These are phyloP conservation scores for Escarpia spicata DNA, from an alignment of 2,888 invertebrate genomes.

Conservation along the genomic window DNA sequence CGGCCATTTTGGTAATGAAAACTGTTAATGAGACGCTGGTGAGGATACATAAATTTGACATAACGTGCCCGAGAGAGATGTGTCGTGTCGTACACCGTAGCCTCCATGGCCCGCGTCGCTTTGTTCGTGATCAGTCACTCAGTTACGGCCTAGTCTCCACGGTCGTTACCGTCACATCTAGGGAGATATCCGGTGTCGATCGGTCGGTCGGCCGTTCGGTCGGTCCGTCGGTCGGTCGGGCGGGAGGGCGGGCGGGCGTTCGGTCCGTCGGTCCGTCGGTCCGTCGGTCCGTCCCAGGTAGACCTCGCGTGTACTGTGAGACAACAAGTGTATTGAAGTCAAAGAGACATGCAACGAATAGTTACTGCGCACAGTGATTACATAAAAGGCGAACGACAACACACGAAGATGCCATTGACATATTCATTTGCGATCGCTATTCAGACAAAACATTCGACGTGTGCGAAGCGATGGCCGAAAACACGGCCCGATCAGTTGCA, in stretches of 20 bases:
- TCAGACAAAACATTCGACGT: neutral
- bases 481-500: neutral
- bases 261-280: too few species aligned
- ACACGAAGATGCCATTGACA: too few species aligned
- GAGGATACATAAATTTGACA: neutral
- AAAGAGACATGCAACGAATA: neutral
- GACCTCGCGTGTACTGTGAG: neutral
- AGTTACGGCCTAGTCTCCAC: neutral
- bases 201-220: neutral
- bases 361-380: neutral
- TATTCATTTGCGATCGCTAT: neutral
- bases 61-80: neutral
- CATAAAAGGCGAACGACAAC: neutral
- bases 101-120: neutral
- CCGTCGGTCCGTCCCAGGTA: too few species aligned
- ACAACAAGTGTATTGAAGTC: neutral
- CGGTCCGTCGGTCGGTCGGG: neutral
- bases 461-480: neutral
- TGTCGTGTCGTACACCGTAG: neutral
- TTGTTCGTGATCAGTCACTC: neutral
- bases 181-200: neutral
- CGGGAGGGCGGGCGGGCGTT: neutral
- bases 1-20: neutral
- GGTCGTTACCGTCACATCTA: neutral
- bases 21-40: neutral